These are phyloP conservation scores for Xenopus petersii DNA, from an alignment of 2,797 vertebrate species.

Conservation along the genomic window DNA sequence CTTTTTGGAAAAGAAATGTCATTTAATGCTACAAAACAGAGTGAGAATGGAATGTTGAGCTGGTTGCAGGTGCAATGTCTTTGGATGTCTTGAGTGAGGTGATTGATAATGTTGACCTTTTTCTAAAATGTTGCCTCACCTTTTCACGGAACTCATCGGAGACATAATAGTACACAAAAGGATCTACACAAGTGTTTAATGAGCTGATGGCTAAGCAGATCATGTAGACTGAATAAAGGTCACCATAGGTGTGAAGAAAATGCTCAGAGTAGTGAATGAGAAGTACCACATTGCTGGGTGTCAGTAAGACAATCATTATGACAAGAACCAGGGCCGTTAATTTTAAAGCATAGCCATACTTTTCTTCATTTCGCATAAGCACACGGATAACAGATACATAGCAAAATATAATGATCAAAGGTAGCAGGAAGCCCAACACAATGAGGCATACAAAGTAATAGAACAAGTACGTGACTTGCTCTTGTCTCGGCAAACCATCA, in stretches of 20 bases:
- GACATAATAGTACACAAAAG: slow-evolving; percentile 82
- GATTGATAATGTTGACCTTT: slow-evolving; percentile 1
- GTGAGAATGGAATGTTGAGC: slow-evolving; percentile 30
- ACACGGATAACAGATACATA: slow-evolving; percentile 62
- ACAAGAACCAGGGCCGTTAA: slow-evolving; percentile 73
- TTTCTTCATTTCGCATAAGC: slow-evolving; percentile 58
- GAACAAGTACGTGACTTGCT: slow-evolving; percentile 61
- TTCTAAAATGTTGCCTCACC: slow-evolving; percentile 54
- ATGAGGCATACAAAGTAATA: slow-evolving; percentile 72
- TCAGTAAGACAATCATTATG: slow-evolving; percentile 67
- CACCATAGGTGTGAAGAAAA: neutral
- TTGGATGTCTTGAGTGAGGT: slow-evolving; percentile 51
- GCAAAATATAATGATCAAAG: slow-evolving; percentile 68
- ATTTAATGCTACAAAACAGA: slow-evolving; percentile 45
- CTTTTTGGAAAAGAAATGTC: too few relatives aligned
- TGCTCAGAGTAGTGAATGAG: slow-evolving; percentile 70
- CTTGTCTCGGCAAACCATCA: slow-evolving; percentile 65
- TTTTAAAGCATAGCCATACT: slow-evolving; percentile 63
- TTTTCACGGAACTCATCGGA: slow-evolving; percentile 80
- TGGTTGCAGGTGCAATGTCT: slow-evolving; percentile 50
- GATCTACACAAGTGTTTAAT: slow-evolving; percentile 81
- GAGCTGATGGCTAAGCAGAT: slow-evolving; percentile 77
- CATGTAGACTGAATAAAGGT: slow-evolving; percentile 71
- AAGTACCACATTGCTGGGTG: slow-evolving; percentile 80
- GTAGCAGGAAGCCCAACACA: slow-evolving; percentile 70